Percentiles rank a stretch among this genome's conserved stretches.
Evolutionary conservation across 2,797 vertebrate genomes (phyloP).

Genomic region (Epinephelus coioides): DNA sequence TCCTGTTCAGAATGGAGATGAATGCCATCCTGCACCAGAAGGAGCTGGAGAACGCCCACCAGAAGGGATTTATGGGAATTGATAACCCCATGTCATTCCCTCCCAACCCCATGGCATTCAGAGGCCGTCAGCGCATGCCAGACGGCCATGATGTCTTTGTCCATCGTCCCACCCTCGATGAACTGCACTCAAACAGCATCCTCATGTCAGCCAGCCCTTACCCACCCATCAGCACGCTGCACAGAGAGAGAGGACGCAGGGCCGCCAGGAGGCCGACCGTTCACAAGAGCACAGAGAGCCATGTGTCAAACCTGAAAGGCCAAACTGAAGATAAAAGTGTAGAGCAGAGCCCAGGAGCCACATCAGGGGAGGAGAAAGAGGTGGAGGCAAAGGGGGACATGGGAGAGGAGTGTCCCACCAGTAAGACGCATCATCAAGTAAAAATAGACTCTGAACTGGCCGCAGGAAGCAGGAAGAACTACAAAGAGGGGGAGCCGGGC

Average conservation of each 20-base stretch:
- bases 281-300: conserved; percentile 87
- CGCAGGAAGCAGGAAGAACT: conserved; percentile 77
- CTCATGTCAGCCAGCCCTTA: conserved; percentile 90
- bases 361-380: conserved; percentile 89
- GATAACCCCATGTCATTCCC: conserved; percentile 90
- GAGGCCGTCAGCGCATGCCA: conserved; percentile 87
- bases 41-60: conserved; percentile 93
- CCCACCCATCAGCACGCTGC: conserved; percentile 88
- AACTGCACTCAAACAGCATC: conserved; percentile 89
- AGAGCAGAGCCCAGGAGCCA: conserved; percentile 81
- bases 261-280: conserved; percentile 85
- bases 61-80: conserved; percentile 89
- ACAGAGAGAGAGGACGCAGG: conserved; percentile 90
- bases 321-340: conserved; percentile 87
- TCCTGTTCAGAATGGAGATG: conserved; percentile 92
- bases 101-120: conserved; percentile 86
- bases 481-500: conserved; percentile 84
- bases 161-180: conserved; percentile 89
- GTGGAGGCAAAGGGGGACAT: conserved; percentile 86
- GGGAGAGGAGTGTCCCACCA: conserved; percentile 79
- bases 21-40: conserved; percentile 95
- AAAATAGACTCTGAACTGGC: conserved; percentile 85
- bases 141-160: conserved; percentile 90
- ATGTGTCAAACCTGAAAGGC: conserved; percentile 80
- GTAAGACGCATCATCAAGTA: conserved; percentile 84